A percentile compares a stretch with the other conserved stretches of the same genome.
Conservation (phyloP, 2,113 vertebrate species). For the Oreotragus oreotragus region DNA sequence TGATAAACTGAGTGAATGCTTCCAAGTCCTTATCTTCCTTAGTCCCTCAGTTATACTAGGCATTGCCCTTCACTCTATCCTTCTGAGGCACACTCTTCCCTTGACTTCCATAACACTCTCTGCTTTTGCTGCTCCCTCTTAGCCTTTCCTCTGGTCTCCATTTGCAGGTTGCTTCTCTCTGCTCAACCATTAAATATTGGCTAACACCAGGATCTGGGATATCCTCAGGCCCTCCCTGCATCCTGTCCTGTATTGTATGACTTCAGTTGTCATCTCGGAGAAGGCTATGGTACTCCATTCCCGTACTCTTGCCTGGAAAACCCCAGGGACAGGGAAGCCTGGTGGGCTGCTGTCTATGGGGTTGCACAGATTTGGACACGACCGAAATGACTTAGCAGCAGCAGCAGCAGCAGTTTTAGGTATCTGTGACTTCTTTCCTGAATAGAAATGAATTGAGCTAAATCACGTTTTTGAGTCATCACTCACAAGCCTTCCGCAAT, state of each 20-base stretch:
- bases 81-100: not conserved
- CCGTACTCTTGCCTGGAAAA: too few relatives aligned
- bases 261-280: not conserved
- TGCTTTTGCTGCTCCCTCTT: not conserved
- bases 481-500: not conserved
- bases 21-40: not conserved
- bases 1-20: not conserved
- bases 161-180: not conserved
- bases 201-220: not conserved
- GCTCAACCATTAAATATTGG: not conserved
- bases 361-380: too few relatives aligned
- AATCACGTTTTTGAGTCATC: not conserved
- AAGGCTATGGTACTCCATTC: too few relatives aligned
- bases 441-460: not conserved
- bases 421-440: not conserved
- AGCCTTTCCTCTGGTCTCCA: not conserved
- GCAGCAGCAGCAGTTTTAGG: not conserved
- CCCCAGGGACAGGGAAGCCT: too few relatives aligned
- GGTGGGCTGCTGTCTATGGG: too few relatives aligned
- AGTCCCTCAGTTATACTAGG: not conserved
- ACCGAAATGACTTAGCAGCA: too few relatives aligned
- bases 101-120: too few relatives aligned
- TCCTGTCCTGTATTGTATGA: not conserved
- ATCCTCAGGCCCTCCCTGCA: not conserved
- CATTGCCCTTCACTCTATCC: not conserved